A percentile compares a stretch with the other conserved stretches of the same genome.
Conservation (phyloP, 2,888 invertebrate genomes). For the Harpalus rufipes region DNA sequence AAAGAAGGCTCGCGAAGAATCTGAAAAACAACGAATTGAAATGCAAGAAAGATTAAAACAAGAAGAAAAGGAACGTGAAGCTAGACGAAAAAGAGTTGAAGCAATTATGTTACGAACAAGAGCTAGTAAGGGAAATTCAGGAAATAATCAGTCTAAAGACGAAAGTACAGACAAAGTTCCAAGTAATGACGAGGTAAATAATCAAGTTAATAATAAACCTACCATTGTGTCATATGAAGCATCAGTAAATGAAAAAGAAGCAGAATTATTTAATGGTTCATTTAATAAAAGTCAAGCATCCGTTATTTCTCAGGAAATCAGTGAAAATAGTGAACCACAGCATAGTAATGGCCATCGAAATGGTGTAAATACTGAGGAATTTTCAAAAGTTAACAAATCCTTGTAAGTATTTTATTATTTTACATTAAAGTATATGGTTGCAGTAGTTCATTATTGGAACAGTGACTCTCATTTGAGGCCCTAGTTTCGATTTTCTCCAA, state of each 20-base stretch:
- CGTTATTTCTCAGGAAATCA: slow-evolving; percentile 61
- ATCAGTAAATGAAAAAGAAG: slow-evolving; percentile 62
- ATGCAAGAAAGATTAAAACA: slow-evolving; percentile 89
- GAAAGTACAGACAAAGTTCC: slow-evolving; percentile 57
- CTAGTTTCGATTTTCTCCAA: no score
- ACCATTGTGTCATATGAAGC: slow-evolving; percentile 60
- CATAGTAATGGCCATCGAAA: slow-evolving; percentile 65
- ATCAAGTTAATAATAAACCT: slow-evolving; percentile 63
- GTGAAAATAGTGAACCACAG: slow-evolving; percentile 59
- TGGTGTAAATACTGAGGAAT: slow-evolving; percentile 63
- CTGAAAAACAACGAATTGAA: slow-evolving; percentile 89
- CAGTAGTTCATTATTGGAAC: no score
- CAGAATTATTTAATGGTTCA: slow-evolving; percentile 64
- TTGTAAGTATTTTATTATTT: slow-evolving; percentile 54
- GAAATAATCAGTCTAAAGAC: slow-evolving; percentile 63
- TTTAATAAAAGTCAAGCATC: slow-evolving; percentile 60
- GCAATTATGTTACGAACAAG: slow-evolving; percentile 96
- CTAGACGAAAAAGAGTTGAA: slow-evolving; percentile 93
- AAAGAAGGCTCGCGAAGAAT: slow-evolving; percentile 89
- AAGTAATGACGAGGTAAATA: slow-evolving; percentile 59
- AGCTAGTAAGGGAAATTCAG: slow-evolving; percentile 73
- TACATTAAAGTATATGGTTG: not conserved
- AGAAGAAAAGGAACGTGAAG: slow-evolving; percentile 94
- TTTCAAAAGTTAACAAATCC: slow-evolving; percentile 61
- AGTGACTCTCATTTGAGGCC: no score